phyloP scores from a whole-genome alignment of 2,797 vertebrate species.

The Lithobates sylvaticus region DNA sequence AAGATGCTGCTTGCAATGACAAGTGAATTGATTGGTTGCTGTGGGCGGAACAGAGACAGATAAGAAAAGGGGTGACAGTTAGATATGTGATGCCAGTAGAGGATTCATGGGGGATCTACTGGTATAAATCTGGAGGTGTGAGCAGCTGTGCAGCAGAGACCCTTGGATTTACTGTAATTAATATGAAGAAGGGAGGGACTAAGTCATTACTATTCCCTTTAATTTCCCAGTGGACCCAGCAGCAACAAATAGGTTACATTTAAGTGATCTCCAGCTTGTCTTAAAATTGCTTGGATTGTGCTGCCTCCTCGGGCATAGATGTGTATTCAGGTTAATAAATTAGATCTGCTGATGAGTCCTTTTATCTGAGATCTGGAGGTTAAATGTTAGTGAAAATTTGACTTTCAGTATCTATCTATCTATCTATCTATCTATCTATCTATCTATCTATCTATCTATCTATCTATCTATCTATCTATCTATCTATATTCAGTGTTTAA shows the following conservation, averaged over 20 bases:
- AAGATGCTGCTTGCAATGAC: too few species aligned
- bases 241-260: constrained; percentile 14
- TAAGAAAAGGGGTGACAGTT: too few species aligned
- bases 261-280: constrained; percentile 29
- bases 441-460: too few species aligned
- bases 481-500: too few species aligned
- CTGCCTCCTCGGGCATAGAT: background rate
- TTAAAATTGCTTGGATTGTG: background rate
- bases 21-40: too few species aligned
- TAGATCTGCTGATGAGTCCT: background rate
- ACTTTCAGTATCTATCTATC: too few species aligned
- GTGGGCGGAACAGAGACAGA: too few species aligned
- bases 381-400: background rate
- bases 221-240: constrained; percentile 25
- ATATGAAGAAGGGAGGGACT: constrained; percentile 5
- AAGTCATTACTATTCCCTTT: constrained; percentile 4
- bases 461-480: too few species aligned
- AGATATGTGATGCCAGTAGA: too few species aligned
- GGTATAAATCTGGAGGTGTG: background rate
- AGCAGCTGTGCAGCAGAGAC: constrained; percentile 11
- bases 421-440: too few species aligned
- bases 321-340: constrained; percentile 5
- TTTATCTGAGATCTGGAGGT: background rate
- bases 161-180: constrained; percentile 15
- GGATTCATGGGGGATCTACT: background rate